Base-by-base conservation (phyloP, 2,113 vertebrate genomes). In the Motacilla tschutschensis region DNA sequence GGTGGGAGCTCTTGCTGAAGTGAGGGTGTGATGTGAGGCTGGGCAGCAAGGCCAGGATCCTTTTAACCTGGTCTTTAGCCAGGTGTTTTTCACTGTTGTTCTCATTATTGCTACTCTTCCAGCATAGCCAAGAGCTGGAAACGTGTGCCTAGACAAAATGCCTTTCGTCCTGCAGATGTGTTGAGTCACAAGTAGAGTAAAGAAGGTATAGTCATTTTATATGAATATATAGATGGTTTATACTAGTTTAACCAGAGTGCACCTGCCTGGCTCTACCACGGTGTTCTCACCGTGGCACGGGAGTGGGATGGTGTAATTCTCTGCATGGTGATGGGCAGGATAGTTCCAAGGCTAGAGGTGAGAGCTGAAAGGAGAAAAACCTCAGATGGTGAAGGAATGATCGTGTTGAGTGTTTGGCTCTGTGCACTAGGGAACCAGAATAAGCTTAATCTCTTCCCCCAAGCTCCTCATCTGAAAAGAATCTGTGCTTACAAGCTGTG, bases 401-500 rank as follows among this genome's bases (percentile, higher is more conserved):
- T 44, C 58, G 46, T 24, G 35, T 25, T 72, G 46, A 62, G 66
- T 72, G 43, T 53, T 77, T 69, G 51, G 60, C 60, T 83, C 31
- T 66, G 33, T 79, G 36, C 55, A 65, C 16, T n/a, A 50, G n/a
- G 46, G 78, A 86, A 84, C 81, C 71, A 79, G 75, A 63, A 84
- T 55, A 77, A 73, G 43, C 29, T 46, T 81, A 43, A 65, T 79
- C 67, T 91, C 33, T 86, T 83, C 51, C 36, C 60, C 38, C 47
- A 24, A 44, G 51, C 40, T 87, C 82, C 63, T 90, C 84, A 79
- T 76, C 82, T 51, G 60, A 82, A 87, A 94, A 88, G 75, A 88
- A 91, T 90, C 77, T 88, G 51, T 87, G 51, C 82, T 73, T 94
- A 64, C 47, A 43, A 94, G 75, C 91, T 93, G 82, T 94, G 87